phyloP scores from a whole-genome alignment of 2,113 vertebrate species.

The Menura novaehollandiae region DNA sequence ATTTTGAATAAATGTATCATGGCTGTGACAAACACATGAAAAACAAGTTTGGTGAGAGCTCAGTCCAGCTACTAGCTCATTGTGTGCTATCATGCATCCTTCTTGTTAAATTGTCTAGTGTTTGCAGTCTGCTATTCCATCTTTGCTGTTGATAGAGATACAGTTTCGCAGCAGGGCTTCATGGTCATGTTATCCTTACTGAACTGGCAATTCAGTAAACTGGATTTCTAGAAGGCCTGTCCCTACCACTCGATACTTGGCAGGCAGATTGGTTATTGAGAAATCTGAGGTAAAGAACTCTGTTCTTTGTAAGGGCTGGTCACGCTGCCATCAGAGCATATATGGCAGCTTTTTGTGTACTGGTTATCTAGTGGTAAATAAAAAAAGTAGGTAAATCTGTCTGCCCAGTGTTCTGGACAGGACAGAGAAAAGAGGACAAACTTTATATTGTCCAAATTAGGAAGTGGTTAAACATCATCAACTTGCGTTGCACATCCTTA shows the following conservation, averaged over 20 bases:
- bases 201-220: neutral
- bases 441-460: neutral
- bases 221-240: neutral
- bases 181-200: neutral
- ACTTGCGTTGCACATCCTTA: neutral
- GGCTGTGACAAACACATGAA: neutral
- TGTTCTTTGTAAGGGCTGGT: neutral
- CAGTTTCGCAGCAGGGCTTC: neutral
- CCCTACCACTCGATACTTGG: neutral
- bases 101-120: neutral
- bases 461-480: neutral
- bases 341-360: neutral
- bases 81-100: neutral
- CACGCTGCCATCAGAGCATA: neutral
- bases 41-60: neutral
- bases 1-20: neutral
- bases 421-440: neutral
- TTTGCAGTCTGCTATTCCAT: neutral
- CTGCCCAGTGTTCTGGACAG: neutral
- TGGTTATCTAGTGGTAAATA: neutral
- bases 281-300: conserved; percentile 13
- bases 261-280: neutral
- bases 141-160: neutral
- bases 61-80: neutral
- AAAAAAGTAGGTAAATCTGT: neutral